Conservation (phyloP, 2,797 vertebrate genomes). For the Acipenser oxyrinchus region DNA sequence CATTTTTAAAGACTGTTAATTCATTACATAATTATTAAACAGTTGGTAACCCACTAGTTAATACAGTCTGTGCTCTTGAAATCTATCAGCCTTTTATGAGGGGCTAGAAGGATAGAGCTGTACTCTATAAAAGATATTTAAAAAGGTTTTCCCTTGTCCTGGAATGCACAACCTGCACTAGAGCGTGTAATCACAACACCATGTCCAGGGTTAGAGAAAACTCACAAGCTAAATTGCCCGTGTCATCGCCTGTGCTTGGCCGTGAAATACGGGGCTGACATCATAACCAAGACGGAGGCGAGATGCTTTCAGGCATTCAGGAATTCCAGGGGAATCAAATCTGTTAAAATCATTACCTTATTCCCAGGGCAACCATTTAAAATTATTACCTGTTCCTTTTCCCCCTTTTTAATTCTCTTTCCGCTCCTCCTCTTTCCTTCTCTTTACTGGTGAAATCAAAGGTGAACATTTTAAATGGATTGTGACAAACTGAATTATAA, state of each 20-base stretch:
- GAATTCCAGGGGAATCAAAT: slow-evolving; percentile 47
- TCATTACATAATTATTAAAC: slow-evolving; percentile 10
- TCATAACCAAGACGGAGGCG: slow-evolving; percentile 51
- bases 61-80: slow-evolving; percentile 22
- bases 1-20: not conserved
- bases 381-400: slow-evolving; percentile 74
- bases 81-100: slow-evolving; percentile 44
- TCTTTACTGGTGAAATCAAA: not conserved
- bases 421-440: slow-evolving; percentile 42
- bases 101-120: slow-evolving; percentile 45
- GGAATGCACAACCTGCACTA: slow-evolving; percentile 56
- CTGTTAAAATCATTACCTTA: slow-evolving; percentile 71
- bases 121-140: slow-evolving; percentile 52
- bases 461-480: not conserved
- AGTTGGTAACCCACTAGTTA: slow-evolving; percentile 22
- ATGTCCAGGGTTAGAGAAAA: slow-evolving; percentile 73
- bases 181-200: slow-evolving; percentile 81
- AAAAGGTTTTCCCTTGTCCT: slow-evolving; percentile 56
- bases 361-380: slow-evolving; percentile 65
- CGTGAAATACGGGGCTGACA: slow-evolving; percentile 72
- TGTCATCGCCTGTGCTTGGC: slow-evolving; percentile 76
- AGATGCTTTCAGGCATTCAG: slow-evolving; percentile 46
- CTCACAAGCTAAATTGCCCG: slow-evolving; percentile 82
- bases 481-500: not conserved
- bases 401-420: slow-evolving; percentile 56